Evolutionary conservation across 2,113 vertebrate genomes (phyloP), one percentile per base, ranked within the genome.

Genomic region (Aspidoscelis tigris): DNA sequence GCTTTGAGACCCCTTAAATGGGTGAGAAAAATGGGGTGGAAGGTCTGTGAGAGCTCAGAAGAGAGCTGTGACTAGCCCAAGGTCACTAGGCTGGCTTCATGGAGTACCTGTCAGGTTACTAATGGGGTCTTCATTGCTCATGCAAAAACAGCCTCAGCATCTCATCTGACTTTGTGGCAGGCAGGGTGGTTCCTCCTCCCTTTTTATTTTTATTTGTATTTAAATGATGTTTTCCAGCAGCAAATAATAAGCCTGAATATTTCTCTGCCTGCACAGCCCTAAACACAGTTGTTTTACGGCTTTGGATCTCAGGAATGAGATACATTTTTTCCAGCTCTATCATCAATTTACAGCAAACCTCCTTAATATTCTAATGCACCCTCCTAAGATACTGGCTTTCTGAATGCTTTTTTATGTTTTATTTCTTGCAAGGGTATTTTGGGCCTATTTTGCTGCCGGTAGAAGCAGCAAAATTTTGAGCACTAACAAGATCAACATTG

Each of bases 401-500:
- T n/a, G 55, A 78, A 2, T 71, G 75, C 61, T 87, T 85, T 68
- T 80, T 33, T 33, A 33, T 33, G 33, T 33, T 33, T 33, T 33
- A 33, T 33, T 33, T 33, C 33, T 33, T 33, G 80, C 2, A 82
- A 86, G 81, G 44, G 82, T 89, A 93, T 89, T 89, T 82, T 7
- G 73, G 78, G 83, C 61, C 22, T 75, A 85, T 84, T 89, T 87
- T 80, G 2, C 66, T 89, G 86, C 78, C 84, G 61, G n/a, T 70
- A 80, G 84, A 84, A 87, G 82, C 74, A 76, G 58, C 64, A 77
- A 88, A 91, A 50, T 53, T 47, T 58, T 69, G 76, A 87, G 73
- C 84, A 12, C 90, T 90, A 90, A 86, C 89, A 78, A 88, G 87
- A 92, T 78, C 87, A 90, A 58, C 24, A 47, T 61, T 84, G 64